These are phyloP conservation scores for Rhopalosiphum nymphaeae DNA, from an alignment of 2,888 invertebrate species.

Conservation along the genomic window DNA sequence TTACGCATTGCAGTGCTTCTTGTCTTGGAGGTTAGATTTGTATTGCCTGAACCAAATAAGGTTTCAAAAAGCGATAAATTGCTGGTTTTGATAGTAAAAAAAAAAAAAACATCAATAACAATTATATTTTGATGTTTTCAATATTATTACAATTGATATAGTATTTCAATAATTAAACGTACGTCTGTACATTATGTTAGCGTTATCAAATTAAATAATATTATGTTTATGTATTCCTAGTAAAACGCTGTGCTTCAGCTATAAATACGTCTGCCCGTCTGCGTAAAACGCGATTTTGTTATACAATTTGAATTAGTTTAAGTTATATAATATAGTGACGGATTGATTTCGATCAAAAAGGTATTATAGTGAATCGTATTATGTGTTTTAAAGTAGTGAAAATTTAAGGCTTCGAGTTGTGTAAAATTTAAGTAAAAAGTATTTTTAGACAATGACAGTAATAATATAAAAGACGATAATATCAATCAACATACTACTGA, in stretches of 20 bases:
- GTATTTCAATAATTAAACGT: background rate
- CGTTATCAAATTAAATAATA: background rate
- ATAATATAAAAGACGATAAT: background rate
- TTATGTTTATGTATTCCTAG: constrained; percentile 16
- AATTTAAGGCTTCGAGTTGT: constrained; percentile 40
- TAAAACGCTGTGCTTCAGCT: constrained; percentile 50
- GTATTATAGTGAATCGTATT: constrained; percentile 1
- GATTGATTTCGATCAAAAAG: background rate
- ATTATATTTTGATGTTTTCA: background rate
- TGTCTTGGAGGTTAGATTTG: constrained; percentile 83
- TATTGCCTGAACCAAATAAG: constrained; percentile 4
- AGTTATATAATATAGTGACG: background rate
- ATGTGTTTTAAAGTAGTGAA: background rate
- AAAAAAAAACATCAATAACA: background rate
- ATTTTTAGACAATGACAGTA: background rate
- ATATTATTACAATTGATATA: background rate
- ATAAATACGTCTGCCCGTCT: constrained; percentile 3
- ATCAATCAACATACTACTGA: background rate
- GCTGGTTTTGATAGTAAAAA: background rate
- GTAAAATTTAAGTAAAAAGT: background rate
- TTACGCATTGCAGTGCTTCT: constrained; percentile 93
- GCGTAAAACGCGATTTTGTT: background rate
- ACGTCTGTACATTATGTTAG: background rate
- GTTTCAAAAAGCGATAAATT: background rate
- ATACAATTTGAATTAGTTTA: background rate